Conservation (phyloP, 2,113 vertebrate species). For the Thunnus maccoyii region DNA sequence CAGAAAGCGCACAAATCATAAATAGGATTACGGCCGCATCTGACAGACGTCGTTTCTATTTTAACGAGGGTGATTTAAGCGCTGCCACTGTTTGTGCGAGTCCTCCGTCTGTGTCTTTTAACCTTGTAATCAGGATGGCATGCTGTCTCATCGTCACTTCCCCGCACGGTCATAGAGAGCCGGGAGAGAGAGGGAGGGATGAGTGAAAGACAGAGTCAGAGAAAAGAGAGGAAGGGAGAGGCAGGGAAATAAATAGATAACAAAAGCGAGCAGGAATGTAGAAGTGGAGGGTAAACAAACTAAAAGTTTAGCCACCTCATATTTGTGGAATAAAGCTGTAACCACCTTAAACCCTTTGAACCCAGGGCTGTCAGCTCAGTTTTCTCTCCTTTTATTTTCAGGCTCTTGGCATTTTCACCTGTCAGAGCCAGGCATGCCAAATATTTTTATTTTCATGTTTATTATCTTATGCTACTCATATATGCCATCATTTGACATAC, state of each 20-base stretch:
- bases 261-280: not conserved
- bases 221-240: not conserved
- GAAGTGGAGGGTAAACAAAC: conserved; percentile 4
- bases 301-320: not conserved
- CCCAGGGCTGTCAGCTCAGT: not conserved
- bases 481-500: not conserved
- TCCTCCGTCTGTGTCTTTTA: conserved; percentile 50
- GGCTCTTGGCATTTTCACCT: not conserved
- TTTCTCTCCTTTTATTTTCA: not conserved
- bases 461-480: not conserved
- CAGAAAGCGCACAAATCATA: conserved; percentile 20
- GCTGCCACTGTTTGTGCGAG: conserved; percentile 20
- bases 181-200: not conserved
- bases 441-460: not conserved
- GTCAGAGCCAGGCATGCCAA: not conserved
- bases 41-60: conserved; percentile 56
- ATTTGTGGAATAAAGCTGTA: conserved; percentile 2
- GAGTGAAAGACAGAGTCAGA: conserved; percentile 15
- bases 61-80: conserved; percentile 20
- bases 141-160: conserved; percentile 43
- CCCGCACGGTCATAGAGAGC: not conserved
- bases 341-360: not conserved
- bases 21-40: conserved; percentile 50
- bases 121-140: conserved; percentile 65
- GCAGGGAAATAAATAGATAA: not conserved